Conservation (phyloP, 1,140 invertebrate species). For the Platorchestia sp. region DNA sequence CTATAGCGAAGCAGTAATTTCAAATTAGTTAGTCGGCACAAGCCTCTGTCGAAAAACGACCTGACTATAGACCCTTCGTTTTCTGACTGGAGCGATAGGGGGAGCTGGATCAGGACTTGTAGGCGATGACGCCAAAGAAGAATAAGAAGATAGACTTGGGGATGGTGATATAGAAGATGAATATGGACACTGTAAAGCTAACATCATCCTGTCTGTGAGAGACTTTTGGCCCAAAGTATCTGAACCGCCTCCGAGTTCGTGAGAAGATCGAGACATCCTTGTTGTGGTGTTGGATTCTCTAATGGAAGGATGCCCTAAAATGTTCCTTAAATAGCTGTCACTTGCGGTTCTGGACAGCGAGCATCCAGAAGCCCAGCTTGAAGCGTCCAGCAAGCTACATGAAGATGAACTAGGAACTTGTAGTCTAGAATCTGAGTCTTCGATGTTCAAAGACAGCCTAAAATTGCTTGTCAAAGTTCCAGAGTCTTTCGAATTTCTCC, state of each 20-base stretch:
- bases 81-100: background rate
- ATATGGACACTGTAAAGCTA: background rate
- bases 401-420: background rate
- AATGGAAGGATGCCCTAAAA: background rate
- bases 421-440: constrained; percentile 1
- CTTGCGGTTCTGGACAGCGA: background rate
- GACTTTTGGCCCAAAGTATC: background rate
- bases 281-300: background rate
- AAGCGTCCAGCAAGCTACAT: background rate
- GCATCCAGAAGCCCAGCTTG: background rate
- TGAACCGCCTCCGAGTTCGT: background rate
- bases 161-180: background rate
- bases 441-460: background rate
- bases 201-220: background rate
- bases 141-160: background rate
- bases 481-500: background rate
- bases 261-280: background rate
- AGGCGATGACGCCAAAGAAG: background rate
- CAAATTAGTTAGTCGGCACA: constrained; percentile 5
- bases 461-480: background rate
- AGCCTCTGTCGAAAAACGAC: constrained; percentile 26
- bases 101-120: background rate
- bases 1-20: background rate
- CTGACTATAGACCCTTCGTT: constrained; percentile 36
- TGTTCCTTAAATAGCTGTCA: background rate